These are phyloP conservation scores for Leuciscus waleckii DNA, from an alignment of 2,797 vertebrate genomes.

Conservation along the genomic window DNA sequence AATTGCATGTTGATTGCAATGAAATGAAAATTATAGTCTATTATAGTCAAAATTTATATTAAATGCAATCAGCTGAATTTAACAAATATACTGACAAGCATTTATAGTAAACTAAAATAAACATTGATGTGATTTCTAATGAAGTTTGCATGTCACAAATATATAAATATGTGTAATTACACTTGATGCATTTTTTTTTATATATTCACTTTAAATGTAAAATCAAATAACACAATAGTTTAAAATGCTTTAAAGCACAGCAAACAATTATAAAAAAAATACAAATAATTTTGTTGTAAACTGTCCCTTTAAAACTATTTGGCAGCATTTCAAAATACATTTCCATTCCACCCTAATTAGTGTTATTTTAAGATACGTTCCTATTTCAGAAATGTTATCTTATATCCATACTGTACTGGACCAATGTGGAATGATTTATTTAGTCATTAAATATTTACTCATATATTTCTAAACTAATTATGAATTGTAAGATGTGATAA, in stretches of 20 bases:
- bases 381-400: constrained; percentile 27
- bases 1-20: not conserved
- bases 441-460: constrained; percentile 60
- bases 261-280: no score
- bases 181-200: not conserved
- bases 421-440: constrained; percentile 54
- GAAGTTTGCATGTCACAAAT: not conserved
- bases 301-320: not conserved
- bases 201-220: not conserved
- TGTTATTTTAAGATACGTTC: constrained; percentile 16
- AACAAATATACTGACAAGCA: not conserved
- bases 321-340: not conserved
- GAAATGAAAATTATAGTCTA: not conserved
- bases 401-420: constrained; percentile 36
- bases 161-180: not conserved
- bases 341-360: not conserved
- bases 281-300: no score
- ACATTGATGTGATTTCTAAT: not conserved
- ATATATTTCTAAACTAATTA: constrained; percentile 52
- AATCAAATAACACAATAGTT: not conserved
- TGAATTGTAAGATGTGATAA: constrained; percentile 52
- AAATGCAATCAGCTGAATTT: not conserved
- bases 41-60: not conserved
- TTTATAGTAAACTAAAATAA: not conserved
- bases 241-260: no score